Conservation (phyloP, 2,797 vertebrate genomes). For the Ctenosaura bakeri region DNA sequence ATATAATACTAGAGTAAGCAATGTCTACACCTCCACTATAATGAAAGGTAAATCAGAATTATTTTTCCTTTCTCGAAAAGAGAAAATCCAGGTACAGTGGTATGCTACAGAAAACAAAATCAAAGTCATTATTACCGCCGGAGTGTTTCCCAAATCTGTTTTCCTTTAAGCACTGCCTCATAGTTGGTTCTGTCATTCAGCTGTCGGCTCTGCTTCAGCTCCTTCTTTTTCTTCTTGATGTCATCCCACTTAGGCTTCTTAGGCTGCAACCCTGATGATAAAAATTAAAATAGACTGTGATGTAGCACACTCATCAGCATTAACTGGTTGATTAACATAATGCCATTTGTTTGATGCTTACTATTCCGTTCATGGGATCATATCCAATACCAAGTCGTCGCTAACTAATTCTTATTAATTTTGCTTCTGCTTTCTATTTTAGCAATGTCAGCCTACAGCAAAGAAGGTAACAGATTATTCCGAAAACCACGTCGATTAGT, state of each 20-base stretch:
- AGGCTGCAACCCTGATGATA: constrained; percentile 71
- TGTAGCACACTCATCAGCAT: background rate
- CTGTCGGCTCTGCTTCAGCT: constrained; percentile 84
- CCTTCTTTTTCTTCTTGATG: constrained; percentile 87
- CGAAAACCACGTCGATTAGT: background rate
- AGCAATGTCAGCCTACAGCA: background rate
- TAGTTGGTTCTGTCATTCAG: constrained; percentile 86
- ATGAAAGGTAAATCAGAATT: background rate
- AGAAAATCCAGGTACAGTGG: background rate
- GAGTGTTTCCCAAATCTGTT: constrained; percentile 90
- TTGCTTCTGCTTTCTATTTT: background rate
- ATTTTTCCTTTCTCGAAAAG: background rate
- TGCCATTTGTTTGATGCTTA: background rate
- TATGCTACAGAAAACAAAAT: constrained; percentile 14
- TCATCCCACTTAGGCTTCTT: constrained; percentile 90
- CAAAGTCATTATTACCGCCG: constrained; percentile 79
- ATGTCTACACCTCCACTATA: background rate
- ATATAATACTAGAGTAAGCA: background rate
- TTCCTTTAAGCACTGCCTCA: constrained; percentile 82
- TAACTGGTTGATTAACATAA: background rate
- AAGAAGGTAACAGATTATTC: background rate
- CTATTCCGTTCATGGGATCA: background rate
- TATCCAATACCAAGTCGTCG: background rate
- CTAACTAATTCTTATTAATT: background rate
- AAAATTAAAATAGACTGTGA: constrained; percentile 33